Evolutionary conservation across 2,113 vertebrate species (phyloP).

Genomic region (Sylvia atricapilla): DNA sequence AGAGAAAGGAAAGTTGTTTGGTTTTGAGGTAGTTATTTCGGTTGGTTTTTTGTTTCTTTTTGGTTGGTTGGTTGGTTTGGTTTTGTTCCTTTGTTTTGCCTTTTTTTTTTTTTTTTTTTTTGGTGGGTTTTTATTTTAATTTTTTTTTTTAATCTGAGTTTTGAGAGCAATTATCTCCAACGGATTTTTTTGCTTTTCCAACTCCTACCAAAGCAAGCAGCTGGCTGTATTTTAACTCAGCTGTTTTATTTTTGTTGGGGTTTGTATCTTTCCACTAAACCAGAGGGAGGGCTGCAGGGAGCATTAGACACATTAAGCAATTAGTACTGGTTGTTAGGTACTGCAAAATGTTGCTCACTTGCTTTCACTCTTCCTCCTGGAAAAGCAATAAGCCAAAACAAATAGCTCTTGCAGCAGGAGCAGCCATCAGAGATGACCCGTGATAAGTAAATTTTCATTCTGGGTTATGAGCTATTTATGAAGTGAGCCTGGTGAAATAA

Average conservation of each 20-base stretch:
- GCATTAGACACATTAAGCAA: slow-evolving; percentile 3
- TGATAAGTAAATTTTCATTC: neutral
- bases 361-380: neutral
- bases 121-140: too few relatives aligned
- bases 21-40: neutral
- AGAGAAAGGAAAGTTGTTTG: neutral
- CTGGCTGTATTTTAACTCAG: neutral
- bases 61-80: neutral
- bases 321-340: neutral
- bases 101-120: neutral
- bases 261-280: neutral
- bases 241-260: neutral
- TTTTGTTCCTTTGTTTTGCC: neutral
- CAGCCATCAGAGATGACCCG: neutral
- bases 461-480: neutral
- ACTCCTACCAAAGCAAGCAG: neutral
- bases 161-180: neutral
- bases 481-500: neutral
- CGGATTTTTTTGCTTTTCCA: neutral
- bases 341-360: neutral
- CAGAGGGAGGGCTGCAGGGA: neutral
- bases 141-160: neutral
- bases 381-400: neutral
- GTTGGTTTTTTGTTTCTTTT: neutral
- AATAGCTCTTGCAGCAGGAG: neutral